A percentile compares a stretch with the other conserved stretches of the same genome.
Conservation (phyloP, 2,113 vertebrate genomes). For the Salvelinus alpinus region DNA sequence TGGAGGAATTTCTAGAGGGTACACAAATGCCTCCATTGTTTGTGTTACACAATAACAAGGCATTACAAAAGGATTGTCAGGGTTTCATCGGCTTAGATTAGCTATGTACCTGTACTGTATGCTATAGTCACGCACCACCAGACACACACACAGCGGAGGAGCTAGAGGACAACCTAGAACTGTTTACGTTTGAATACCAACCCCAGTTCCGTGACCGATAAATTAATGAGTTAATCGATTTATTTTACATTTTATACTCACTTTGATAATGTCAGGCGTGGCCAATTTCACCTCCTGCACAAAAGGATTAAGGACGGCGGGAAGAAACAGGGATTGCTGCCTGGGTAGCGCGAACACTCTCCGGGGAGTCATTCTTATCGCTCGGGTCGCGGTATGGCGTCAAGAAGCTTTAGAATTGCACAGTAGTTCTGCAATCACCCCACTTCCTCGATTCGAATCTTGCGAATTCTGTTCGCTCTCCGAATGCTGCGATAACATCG, state of each 20-base stretch:
- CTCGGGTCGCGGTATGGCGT: background rate
- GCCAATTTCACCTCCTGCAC: conserved; percentile 75
- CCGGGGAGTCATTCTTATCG: conserved; percentile 53
- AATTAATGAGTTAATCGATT: background rate
- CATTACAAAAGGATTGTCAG: conserved; percentile 47
- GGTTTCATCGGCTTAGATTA: conserved; percentile 52
- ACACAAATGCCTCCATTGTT: conserved; percentile 56
- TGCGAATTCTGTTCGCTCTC: background rate
- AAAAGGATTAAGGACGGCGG: conserved; percentile 86
- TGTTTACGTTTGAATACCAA: background rate
- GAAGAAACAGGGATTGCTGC: conserved; percentile 85
- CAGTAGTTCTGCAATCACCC: conserved; percentile 36
- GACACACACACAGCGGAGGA: background rate
- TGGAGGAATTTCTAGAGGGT: conserved; percentile 29
- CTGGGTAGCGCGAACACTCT: conserved; percentile 78
- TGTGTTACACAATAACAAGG: conserved; percentile 24
- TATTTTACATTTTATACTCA: conserved; percentile 65
- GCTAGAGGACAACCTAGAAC: no score
- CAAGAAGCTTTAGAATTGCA: background rate
- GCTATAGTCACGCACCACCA: conserved; percentile 19
- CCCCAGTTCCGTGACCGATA: no score
- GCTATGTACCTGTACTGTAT: conserved; percentile 21
- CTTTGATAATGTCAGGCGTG: conserved; percentile 71
- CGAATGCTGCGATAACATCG: background rate
- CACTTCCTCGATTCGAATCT: conserved; percentile 52